These are phyloP conservation scores for Electrophaes corylata DNA, from an alignment of 2,888 invertebrate species.

Conservation along the genomic window DNA sequence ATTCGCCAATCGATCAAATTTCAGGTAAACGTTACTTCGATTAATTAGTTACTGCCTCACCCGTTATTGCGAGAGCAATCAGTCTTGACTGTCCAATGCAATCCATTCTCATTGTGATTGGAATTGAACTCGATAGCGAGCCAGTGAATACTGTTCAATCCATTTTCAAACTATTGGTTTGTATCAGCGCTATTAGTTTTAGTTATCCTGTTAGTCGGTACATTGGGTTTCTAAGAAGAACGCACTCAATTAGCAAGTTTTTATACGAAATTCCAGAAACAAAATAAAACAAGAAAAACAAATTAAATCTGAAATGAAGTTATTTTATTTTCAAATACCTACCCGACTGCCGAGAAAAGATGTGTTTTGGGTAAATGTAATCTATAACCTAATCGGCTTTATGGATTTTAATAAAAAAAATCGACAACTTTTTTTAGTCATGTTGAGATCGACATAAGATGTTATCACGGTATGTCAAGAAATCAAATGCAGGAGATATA, in stretches of 20 bases:
- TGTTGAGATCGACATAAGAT: no score
- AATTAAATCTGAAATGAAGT: background rate
- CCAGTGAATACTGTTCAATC: background rate
- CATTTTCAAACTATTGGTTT: background rate
- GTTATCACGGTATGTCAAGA: no score
- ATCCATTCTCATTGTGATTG: background rate
- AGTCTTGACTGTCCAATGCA: background rate
- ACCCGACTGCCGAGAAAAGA: no score
- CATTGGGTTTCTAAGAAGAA: no score
- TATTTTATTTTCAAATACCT: background rate
- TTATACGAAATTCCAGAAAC: background rate
- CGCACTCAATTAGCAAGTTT: no score
- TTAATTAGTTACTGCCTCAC: background rate
- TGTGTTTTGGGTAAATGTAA: no score
- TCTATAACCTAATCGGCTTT: background rate
- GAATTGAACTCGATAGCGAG: background rate
- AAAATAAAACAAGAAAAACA: background rate
- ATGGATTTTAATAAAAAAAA: background rate
- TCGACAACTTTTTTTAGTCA: no score
- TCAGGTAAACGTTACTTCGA: constrained; percentile 66
- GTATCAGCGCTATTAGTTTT: background rate
- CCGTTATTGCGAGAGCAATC: background rate
- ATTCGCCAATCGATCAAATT: constrained; percentile 81
- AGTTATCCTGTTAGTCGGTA: background rate
- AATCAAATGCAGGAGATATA: no score